A percentile compares a stretch with the other conserved stretches of the same genome.
phyloP scores from a whole-genome alignment of 2,113 vertebrate species.

The Mystacornis crossleyi region DNA sequence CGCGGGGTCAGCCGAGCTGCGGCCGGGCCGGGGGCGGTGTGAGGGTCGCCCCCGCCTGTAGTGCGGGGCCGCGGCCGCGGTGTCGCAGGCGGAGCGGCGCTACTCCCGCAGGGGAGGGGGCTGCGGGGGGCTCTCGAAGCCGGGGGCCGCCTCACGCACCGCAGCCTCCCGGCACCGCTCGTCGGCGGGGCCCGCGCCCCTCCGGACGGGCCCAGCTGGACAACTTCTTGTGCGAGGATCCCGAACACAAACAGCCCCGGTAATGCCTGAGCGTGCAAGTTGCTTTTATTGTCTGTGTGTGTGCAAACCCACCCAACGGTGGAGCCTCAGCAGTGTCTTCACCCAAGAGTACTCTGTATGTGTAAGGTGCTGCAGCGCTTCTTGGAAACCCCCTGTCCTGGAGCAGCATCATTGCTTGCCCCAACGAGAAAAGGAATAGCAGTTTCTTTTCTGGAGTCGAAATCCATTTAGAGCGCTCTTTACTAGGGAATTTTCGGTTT shows the following conservation, averaged over 20 bases:
- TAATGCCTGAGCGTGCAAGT: neutral
- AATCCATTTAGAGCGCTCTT: neutral
- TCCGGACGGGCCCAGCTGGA: neutral
- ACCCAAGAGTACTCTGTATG: neutral
- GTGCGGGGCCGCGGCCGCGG: neutral
- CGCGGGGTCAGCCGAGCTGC: neutral
- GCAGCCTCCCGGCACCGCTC: neutral
- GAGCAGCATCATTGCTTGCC: neutral
- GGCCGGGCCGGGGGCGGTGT: neutral
- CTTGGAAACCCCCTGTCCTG: neutral
- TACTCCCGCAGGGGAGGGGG: neutral
- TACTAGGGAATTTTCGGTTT: neutral
- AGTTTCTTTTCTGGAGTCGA: neutral
- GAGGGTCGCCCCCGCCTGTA: neutral
- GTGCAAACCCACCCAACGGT: neutral
- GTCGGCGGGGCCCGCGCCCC: neutral
- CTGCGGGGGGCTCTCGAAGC: no score
- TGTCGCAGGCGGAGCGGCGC: neutral
- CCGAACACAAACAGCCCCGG: neutral
- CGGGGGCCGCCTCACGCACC: neutral
- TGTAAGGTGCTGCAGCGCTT: neutral
- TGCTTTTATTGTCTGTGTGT: neutral
- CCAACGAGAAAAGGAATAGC: neutral
- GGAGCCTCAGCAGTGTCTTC: neutral
- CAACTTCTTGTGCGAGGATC: neutral